A percentile compares a stretch with the other conserved stretches of the same genome.
phyloP scores from a whole-genome alignment of 2,888 invertebrate species.

The Meghimatium bilineatum region DNA sequence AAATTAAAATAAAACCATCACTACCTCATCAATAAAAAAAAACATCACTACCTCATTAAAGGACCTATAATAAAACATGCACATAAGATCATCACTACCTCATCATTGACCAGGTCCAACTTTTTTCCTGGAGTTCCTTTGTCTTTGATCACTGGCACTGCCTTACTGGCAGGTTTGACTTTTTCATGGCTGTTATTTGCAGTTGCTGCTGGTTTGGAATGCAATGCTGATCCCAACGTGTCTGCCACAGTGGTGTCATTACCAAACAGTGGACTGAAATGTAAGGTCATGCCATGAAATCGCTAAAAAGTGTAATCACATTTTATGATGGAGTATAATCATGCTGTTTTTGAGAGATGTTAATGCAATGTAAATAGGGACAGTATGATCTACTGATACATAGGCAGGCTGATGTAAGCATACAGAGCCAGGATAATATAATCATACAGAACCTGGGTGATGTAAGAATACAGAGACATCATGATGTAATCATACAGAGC shows the following conservation, averaged over 20 bases:
- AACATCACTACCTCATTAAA: neutral
- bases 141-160: conserved; percentile 38
- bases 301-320: conserved; percentile 48
- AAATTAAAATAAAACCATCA: no score
- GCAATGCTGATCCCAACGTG: conserved; percentile 59
- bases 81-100: conserved; percentile 54
- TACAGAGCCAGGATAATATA: no score
- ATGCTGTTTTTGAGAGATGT: no score
- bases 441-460: no score
- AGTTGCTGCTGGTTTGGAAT: conserved; percentile 19
- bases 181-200: neutral
- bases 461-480: no score
- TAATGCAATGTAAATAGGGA: no score
- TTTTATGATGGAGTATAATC: neutral
- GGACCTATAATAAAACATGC: neutral
- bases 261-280: conserved; percentile 56
- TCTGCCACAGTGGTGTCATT: conserved; percentile 63
- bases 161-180: conserved; percentile 48
- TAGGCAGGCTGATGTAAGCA: no score
- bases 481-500: no score
- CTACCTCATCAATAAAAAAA: neutral
- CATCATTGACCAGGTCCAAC: conserved; percentile 58
- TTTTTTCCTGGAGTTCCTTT: conserved; percentile 44
- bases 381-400: no score
- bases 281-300: neutral